Base-by-base conservation (phyloP, 2,888 invertebrate genomes). In the Hyposoter didymator region DNA sequence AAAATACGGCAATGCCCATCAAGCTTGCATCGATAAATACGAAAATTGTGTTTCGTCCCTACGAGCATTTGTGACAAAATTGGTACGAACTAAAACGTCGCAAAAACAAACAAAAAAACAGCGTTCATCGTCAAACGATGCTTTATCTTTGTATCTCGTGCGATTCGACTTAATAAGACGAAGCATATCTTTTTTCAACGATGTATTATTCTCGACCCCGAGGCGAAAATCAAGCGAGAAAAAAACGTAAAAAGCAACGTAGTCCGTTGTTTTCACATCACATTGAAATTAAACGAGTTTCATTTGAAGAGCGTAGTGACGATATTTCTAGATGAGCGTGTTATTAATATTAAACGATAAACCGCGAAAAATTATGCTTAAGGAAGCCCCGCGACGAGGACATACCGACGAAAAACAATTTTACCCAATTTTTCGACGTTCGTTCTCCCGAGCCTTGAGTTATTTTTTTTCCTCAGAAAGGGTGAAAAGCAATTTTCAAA, bases 131-230 rank as follows among this genome's bases (percentile, higher is more conserved):
- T 66, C n/a, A 28, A 64, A 35, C 75, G 66, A 66, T 62, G 45
- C 43, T 49, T 19, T n/a, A 8, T 35, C 28, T 74, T 45, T 8
- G 22, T 47, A 47, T 45, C 12, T 64, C 22, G 7, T 76, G 35
- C 12, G 19, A 73, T 35, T 52, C 55, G 55, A 73, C 35, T 8
- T 59, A 43, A 59, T 43, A 43, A 59, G 14, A 59, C 43, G 43
- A 45, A 75, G 45, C 75, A 75, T 69, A 55, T 78, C 52, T 35
- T 67, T 67, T 52, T 43, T 43, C 67, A 67, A 52, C 39, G 52
- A 67, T 78, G 39, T 39, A 52, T 28, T 39, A 52, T 28, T 45
- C 17, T 59, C 55, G 32, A 59, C n/a, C 28, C 35, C 28, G 14
- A 28, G 22, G 52, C 59, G 67, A 52, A 66, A 78, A 66, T 22